Conservation (phyloP, 2,113 vertebrate genomes). For the Mormoops blainvillei region DNA sequence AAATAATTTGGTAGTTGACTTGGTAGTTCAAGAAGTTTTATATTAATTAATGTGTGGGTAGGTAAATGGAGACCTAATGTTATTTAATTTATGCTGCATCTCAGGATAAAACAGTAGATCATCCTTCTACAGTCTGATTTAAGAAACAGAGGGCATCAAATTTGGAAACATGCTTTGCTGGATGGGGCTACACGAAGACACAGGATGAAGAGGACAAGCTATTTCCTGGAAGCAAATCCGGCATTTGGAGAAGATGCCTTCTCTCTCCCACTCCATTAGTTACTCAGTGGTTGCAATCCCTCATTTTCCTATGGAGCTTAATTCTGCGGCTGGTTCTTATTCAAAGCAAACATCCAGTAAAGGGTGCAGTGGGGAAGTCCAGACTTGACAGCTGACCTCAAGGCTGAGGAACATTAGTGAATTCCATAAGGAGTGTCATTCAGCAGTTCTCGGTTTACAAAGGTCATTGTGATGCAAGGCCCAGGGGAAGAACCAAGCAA, state of each 20-base stretch:
- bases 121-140: not conserved
- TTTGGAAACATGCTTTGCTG: not conserved
- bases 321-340: not conserved
- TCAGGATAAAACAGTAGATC: not conserved
- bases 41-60: not conserved
- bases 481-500: not conserved
- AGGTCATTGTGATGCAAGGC: conserved; percentile 5
- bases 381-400: not conserved
- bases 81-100: not conserved
- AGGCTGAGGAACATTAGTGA: not conserved
- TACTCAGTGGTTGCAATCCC: not conserved
- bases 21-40: not conserved
- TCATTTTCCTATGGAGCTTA: not conserved
- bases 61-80: not conserved
- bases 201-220: not conserved
- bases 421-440: not conserved
- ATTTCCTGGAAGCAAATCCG: not conserved
- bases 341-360: not conserved
- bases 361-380: not conserved
- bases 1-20: not conserved
- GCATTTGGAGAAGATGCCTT: not conserved
- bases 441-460: not conserved
- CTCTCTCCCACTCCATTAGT: not conserved
- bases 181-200: not conserved
- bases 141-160: not conserved